Evolutionary conservation across 2,888 invertebrate species (phyloP), one percentile per base, ranked within the genome.

Genomic region (Noctua pronuba): DNA sequence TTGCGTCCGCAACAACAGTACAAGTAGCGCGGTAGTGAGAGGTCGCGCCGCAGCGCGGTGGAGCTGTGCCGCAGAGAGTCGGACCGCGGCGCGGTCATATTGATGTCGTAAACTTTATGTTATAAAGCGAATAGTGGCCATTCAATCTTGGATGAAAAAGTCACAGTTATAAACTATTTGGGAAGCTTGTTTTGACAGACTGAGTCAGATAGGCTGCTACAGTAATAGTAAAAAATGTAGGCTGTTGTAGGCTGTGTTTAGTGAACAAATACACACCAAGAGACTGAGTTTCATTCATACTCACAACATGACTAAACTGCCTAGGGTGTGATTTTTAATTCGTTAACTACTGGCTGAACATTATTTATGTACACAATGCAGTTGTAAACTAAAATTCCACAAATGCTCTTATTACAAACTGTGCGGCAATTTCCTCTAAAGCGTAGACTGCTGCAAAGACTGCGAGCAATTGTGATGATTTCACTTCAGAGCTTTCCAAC

Each of bases 401-500:
- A 24, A 69, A 55, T 55, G 11, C 7, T 44, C 31, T 55, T n/a
- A 55, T 44, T 31, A 21, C 18, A 35, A 70, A 41, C 24, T 31
- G n/a, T 7, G 3, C 6, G 16, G 3, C 35, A 44, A 46, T 72
- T 28, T 28, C 44, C 10, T 44, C 8, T 10, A 5, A 7, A 21
- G 16, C 3, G 35, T 28, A 60, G 28, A 28, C 58, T 38, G 8
- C 35, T 35, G 16, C 35, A 24, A n/a, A 38, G 35, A 10, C n/a
- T 28, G 31, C 49, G 18, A 31, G 44, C 18, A n/a, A 75, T 64
- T 73, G 55, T 41, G 65, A 38, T 73, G 73, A 41, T 65, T 79
- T 66, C 49, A 58, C 38, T 58, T 49, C 18, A 65, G 31, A 65
- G 31, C 31, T 73, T 58, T 35, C 72, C 31, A 28, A 46, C 21